Percentiles rank a stretch among this genome's conserved stretches.
Evolutionary conservation across 1,140 invertebrate genomes (phyloP).

Genomic region (Drosophila orena): DNA sequence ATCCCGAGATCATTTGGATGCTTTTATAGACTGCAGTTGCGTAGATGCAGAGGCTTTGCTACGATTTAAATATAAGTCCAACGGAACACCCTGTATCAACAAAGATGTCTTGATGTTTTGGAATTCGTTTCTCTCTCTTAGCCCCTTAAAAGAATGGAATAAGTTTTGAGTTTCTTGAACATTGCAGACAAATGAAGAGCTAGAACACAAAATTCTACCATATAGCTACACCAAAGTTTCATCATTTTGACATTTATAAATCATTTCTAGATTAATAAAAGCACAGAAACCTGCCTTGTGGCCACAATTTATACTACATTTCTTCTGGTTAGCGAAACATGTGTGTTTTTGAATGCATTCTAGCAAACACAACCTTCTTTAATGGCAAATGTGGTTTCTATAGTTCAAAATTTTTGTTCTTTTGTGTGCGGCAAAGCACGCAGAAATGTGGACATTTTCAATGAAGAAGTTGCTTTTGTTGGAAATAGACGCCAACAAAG

Average conservation of each 20-base stretch:
- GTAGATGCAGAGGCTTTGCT: slow-evolving; percentile 8
- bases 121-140: neutral
- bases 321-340: neutral
- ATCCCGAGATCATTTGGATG: slow-evolving; percentile 33
- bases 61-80: neutral
- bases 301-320: neutral
- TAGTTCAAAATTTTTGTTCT: neutral
- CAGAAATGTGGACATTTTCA: slow-evolving; percentile 11
- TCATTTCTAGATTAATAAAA: neutral
- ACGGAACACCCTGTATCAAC: slow-evolving; percentile 1
- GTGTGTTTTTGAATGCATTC: neutral
- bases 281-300: neutral
- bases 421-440: slow-evolving; percentile 18
- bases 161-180: too few species aligned
- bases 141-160: too few species aligned
- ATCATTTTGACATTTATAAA: neutral
- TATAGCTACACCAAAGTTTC: neutral
- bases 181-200: too few species aligned
- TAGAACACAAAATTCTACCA: too few species aligned
- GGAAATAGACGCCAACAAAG: slow-evolving; percentile 16
- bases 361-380: neutral
- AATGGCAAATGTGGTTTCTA: slow-evolving; percentile 1
- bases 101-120: neutral
- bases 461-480: slow-evolving; percentile 34
- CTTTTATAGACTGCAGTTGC: slow-evolving; percentile 23